phyloP scores from a whole-genome alignment of 2,113 vertebrate species.

The Gorilla gorilla region DNA sequence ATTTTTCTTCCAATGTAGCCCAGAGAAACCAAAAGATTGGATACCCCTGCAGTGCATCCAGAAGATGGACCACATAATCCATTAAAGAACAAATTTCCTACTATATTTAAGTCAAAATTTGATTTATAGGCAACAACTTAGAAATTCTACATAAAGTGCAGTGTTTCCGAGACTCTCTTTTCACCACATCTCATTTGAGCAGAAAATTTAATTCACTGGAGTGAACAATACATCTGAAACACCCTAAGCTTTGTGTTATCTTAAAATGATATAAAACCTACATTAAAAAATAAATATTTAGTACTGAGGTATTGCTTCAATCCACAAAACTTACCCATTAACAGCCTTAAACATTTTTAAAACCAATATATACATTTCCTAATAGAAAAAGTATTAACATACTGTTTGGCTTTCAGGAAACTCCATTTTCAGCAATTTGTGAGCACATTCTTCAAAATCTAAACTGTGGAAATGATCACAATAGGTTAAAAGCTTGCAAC shows the following conservation, averaged over 20 bases:
- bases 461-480: slow-evolving; percentile 86
- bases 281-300: slow-evolving; percentile 7
- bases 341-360: slow-evolving; percentile 27
- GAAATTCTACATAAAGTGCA: background rate
- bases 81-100: slow-evolving; percentile 6
- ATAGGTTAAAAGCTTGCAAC: background rate
- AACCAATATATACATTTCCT: background rate
- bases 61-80: background rate
- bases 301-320: background rate
- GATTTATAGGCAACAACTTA: background rate
- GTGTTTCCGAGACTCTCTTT: background rate
- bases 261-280: slow-evolving; percentile 19
- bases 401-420: slow-evolving; percentile 98
- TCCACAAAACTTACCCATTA: slow-evolving; percentile 33
- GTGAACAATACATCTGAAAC: background rate
- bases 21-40: too few species aligned
- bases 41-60: background rate
- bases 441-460: slow-evolving; percentile 99
- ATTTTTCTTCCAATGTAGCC: too few species aligned
- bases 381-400: slow-evolving; percentile 68
- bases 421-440: slow-evolving; percentile 98
- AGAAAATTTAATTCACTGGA: background rate
- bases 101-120: background rate
- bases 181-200: background rate
- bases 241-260: background rate